Conservation (phyloP, 1,140 invertebrate species). For the Drosophila carrolli region DNA sequence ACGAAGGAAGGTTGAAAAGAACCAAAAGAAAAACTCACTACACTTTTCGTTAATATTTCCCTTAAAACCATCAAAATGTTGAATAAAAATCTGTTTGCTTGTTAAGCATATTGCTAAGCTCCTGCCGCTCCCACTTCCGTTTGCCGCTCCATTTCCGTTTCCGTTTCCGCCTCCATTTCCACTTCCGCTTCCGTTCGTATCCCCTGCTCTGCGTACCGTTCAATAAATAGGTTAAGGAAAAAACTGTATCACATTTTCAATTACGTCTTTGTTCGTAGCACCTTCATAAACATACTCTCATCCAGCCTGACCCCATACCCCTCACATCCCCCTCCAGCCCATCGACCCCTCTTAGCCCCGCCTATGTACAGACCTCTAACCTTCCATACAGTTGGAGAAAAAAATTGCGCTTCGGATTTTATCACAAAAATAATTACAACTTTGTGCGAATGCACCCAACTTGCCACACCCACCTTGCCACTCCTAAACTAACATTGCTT, state of each 20-base stretch:
- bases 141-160: not conserved
- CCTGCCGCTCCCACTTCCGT: slow-evolving; percentile 23
- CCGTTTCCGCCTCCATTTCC: slow-evolving; percentile 1
- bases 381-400: slow-evolving; percentile 78
- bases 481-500: slow-evolving; percentile 69
- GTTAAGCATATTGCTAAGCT: slow-evolving; percentile 45
- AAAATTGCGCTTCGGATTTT: slow-evolving; percentile 81
- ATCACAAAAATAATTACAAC: slow-evolving; percentile 83
- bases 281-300: slow-evolving; percentile 72
- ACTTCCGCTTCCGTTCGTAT: slow-evolving; percentile 4
- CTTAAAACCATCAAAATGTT: slow-evolving; percentile 2
- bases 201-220: slow-evolving; percentile 37
- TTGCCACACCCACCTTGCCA: not conserved
- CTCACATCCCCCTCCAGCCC: slow-evolving; percentile 4
- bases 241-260: slow-evolving; percentile 84
- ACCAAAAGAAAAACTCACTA: slow-evolving; percentile 16
- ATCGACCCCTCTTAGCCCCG: slow-evolving; percentile 2
- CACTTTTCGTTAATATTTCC: not conserved
- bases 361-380: slow-evolving; percentile 41
- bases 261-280: slow-evolving; percentile 84
- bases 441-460: slow-evolving; percentile 44
- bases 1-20: slow-evolving; percentile 35
- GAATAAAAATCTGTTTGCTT: slow-evolving; percentile 35
- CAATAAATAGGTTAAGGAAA: slow-evolving; percentile 81
- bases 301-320: not conserved